Base-by-base conservation (phyloP, 2,888 invertebrate genomes). In the Plagodis pulveraria region DNA sequence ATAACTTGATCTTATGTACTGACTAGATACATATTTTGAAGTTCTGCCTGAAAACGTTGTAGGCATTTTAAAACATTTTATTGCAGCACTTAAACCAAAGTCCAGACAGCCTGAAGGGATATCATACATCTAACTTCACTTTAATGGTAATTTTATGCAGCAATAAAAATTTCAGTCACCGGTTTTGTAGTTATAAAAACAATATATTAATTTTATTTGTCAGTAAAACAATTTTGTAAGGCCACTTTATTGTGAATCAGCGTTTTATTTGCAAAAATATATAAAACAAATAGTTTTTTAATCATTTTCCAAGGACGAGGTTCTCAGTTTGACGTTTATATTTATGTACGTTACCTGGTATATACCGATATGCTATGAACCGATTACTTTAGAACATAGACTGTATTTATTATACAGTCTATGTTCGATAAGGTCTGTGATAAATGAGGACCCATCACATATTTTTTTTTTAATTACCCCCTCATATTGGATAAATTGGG, bases 61-160 rank as follows among this genome's bases (percentile, higher is more conserved):
- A 66, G 68, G 62, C 67, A 62, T 71, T 74, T 66, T 52, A 69
- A 61, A 75, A 61, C 66, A 66, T 75, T 61, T 77, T 74, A 71
- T 63, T 67, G 49, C 58, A 50, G 67, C 65, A 68, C 61, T 71
- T 65, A 67, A 48, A 58, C 52, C 54, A 55, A 50, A 67, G 62
- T 69, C 68, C 51, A 65, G 63, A 57, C 66, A 66, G 64, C 71
- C 68, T 69, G 63, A 71, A 71, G 73, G 70, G 71, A 74, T 62
- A 62, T 54, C 71, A 72, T 71, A 66, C 65, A 71, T 73, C 65
- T 72, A 58, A 56, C 46, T 50, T 65, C 57, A 54, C 56, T 51
- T 58, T 71, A 73, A 80, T 76, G 71, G 71, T 80, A 65, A 79
- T 76, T 74, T 79, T 80, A 79, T 80, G 74, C 72, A 70, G 68